Percentiles rank a stretch among this genome's conserved stretches.
Evolutionary conservation across 2,113 vertebrate species (phyloP).

Genomic region (Trinectes maculatus): DNA sequence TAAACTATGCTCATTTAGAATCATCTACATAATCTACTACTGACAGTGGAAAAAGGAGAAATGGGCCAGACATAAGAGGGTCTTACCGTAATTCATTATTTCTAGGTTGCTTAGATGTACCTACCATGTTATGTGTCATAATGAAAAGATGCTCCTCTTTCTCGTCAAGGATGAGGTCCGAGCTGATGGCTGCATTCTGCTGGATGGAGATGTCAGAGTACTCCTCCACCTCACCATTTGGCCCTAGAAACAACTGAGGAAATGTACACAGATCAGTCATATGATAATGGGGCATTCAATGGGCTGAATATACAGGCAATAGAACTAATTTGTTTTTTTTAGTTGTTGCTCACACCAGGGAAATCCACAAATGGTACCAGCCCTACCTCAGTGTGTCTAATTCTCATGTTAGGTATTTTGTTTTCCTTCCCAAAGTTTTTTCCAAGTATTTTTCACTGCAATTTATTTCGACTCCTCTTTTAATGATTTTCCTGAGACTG

Average conservation of each 20-base stretch:
- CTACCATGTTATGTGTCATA: conserved; percentile 91
- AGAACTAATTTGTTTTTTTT: too few species aligned
- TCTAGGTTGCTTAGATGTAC: background rate
- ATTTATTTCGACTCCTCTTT: too few species aligned
- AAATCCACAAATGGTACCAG: too few species aligned
- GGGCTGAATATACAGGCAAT: background rate
- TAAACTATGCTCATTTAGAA: conserved; percentile 46
- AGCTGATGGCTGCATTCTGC: conserved; percentile 84
- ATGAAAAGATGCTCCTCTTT: conserved; percentile 90
- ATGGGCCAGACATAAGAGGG: conserved; percentile 25
- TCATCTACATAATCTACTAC: conserved; percentile 50
- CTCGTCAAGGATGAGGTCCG: conserved; percentile 92
- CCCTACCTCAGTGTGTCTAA: too few species aligned
- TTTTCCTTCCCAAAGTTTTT: too few species aligned
- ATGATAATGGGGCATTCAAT: background rate
- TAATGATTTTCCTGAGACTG: too few species aligned
- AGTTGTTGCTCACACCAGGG: too few species aligned
- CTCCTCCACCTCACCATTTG: conserved; percentile 82
- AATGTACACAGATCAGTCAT: background rate
- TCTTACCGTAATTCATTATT: background rate
- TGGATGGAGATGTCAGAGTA: conserved; percentile 87
- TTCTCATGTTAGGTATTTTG: too few species aligned
- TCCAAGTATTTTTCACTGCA: too few species aligned
- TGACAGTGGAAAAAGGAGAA: conserved; percentile 11
- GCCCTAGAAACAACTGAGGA: conserved; percentile 89